A percentile compares a stretch with the other conserved stretches of the same genome.
phyloP scores from a whole-genome alignment of 2,888 invertebrate species.

The Machimus atricapillus region DNA sequence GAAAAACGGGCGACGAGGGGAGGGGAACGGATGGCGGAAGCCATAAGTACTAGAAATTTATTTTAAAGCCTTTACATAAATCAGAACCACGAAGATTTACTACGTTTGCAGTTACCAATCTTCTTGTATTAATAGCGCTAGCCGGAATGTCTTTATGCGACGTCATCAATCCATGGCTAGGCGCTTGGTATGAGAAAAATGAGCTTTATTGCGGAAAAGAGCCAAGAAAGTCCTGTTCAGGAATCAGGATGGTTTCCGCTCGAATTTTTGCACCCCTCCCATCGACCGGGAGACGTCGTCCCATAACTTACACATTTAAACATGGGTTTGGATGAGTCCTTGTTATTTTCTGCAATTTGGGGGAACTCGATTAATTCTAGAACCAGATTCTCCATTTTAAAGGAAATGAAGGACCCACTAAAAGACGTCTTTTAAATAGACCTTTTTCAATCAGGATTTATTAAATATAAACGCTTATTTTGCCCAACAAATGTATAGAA shows the following conservation, averaged over 20 bases:
- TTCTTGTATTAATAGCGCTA: not conserved
- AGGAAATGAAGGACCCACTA: not conserved
- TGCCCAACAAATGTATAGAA: not conserved
- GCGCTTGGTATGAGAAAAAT: not conserved
- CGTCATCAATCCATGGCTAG: constrained; percentile 5
- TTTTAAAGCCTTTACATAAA: constrained; percentile 2
- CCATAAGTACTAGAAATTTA: not conserved
- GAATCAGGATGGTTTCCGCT: not conserved
- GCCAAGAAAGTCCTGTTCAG: not conserved
- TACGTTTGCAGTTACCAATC: not conserved
- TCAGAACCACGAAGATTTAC: not conserved
- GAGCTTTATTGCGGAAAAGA: not conserved
- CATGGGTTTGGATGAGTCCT: not conserved
- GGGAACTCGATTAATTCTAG: not conserved
- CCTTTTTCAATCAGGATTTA: not conserved
- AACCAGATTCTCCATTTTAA: not conserved
- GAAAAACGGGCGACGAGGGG: not conserved
- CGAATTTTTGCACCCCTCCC: not conserved
- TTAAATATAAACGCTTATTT: not conserved
- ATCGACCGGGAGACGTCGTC: not conserved
- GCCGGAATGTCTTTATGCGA: not conserved
- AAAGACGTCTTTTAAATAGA: not conserved
- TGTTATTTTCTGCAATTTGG: not conserved
- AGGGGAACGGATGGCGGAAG: not conserved
- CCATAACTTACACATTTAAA: not conserved